phyloP scores from a whole-genome alignment of 2,888 invertebrate species.

The Netelia fuscicornis region DNA sequence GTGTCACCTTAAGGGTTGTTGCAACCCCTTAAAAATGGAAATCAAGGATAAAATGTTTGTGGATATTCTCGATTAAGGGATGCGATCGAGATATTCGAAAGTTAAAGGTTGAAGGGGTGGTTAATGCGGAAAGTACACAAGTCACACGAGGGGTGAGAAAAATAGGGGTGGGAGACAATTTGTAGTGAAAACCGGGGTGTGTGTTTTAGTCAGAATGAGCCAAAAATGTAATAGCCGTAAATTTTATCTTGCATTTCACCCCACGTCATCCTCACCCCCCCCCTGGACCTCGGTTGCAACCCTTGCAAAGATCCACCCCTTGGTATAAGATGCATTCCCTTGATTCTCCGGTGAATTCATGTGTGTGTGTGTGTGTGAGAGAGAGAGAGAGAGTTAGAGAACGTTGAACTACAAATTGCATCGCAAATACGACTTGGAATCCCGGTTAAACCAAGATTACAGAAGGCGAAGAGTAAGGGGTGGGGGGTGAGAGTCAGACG shows the following conservation, averaged over 20 bases:
- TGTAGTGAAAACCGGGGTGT: slow-evolving; percentile 19
- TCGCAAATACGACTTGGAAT: slow-evolving; percentile 67
- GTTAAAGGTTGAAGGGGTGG: no score
- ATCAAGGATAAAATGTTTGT: no score
- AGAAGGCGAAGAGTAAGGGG: slow-evolving; percentile 44
- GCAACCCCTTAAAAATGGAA: no score
- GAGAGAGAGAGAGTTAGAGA: not conserved
- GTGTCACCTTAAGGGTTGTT: no score
- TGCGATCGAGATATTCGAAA: no score
- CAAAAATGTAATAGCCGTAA: not conserved
- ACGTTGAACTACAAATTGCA: slow-evolving; percentile 69
- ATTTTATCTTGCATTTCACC: slow-evolving; percentile 22
- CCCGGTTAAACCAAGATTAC: slow-evolving; percentile 69
- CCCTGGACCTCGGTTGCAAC: not conserved
- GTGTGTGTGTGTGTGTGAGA: slow-evolving; percentile 6
- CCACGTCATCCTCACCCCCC: not conserved
- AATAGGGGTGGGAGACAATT: not conserved
- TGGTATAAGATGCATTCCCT: slow-evolving; percentile 53
- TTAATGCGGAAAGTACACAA: no score
- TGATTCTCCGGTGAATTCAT: slow-evolving; percentile 54
- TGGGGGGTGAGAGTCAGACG: slow-evolving; percentile 27
- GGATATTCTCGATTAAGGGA: no score
- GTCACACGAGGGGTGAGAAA: no score
- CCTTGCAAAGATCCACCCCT: slow-evolving; percentile 13
- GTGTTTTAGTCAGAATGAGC: slow-evolving; percentile 13